Evolutionary conservation across 1,140 invertebrate species (phyloP), one percentile per base, ranked within the genome.

Genomic region (Trichomalopsis sarcophagae): DNA sequence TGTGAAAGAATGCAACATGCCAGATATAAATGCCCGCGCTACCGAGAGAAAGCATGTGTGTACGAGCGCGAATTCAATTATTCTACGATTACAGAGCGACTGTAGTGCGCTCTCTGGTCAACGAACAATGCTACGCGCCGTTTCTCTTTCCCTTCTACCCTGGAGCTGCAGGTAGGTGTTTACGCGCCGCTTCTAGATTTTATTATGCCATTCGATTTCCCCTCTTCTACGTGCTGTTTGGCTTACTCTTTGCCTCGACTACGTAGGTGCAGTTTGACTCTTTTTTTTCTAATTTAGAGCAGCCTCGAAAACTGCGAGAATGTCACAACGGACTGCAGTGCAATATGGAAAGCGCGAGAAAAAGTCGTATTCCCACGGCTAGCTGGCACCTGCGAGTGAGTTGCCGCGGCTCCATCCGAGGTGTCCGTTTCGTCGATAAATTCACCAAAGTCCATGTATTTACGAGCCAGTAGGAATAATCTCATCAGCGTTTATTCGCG

Each of bases 71-170:
- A 89, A 91, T 92, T 92, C 91, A 92, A 92, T 92, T 92, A 92
- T 92, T 92, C 90, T 88, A 87, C 91, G 89, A 92, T 92, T 91
- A 90, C 91, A 90, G 87, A 87, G 88, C 85, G 87, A 89, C 84
- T 87, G 86, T 87, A 89, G 83, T 87, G 87, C 86, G 71, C 17
- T 9, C 50, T 78, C 50, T 36, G 6, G 47, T 74, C 27, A 47
- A 73, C 68, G 71, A 50, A 81, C 68, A 81, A 33, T 81, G 14
- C 68, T 81, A 66, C 21, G 11, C 30, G 62, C 30, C 23, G 33
- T 69, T 44, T 9, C 78, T 69, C 78, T 21, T 40, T 62, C 44
- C 33, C 50, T 66, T 78, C 23, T 78, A n/a, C 33, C 23, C 11
- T 40, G 13, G 21, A 11, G 30, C 17, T 11, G 27, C 33, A 36